phyloP scores from a whole-genome alignment of 1,140 invertebrate genomes.

The Ptiloglossa arizonensis region DNA sequence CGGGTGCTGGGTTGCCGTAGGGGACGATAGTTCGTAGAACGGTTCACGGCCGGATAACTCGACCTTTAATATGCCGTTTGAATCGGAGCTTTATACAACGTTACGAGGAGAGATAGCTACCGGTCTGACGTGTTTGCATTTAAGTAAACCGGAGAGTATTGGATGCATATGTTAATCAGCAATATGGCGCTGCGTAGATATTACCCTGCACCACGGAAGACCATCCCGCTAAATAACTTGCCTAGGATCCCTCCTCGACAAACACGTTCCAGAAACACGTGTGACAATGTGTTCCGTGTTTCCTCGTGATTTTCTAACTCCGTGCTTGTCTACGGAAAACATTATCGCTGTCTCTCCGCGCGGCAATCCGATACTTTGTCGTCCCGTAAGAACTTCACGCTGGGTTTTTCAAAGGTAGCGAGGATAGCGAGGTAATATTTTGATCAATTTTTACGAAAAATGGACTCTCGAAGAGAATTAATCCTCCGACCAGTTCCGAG shows the following conservation, averaged over 20 bases:
- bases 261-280: constrained; percentile 9
- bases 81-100: constrained; percentile 77
- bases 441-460: too few species aligned
- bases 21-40: constrained; percentile 72
- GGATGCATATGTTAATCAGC: constrained; percentile 81
- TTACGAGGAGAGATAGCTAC: constrained; percentile 74
- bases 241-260: neutral
- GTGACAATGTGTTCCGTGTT: constrained; percentile 36
- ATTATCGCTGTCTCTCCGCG: constrained; percentile 39
- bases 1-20: constrained; percentile 61
- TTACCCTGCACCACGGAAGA: constrained; percentile 69
- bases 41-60: constrained; percentile 72
- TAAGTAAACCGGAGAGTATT: constrained; percentile 74
- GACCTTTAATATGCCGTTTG: constrained; percentile 80
- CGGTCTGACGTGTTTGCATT: constrained; percentile 78
- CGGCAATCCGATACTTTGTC: constrained; percentile 39
- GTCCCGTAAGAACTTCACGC: too few species aligned
- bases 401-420: neutral
- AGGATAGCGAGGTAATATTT: too few species aligned
- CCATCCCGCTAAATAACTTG: constrained; percentile 63
- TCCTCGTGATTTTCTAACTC: constrained; percentile 70
- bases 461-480: too few species aligned
- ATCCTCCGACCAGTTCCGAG: too few species aligned
- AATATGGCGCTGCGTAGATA: constrained; percentile 77
- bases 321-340: constrained; percentile 55